phyloP scores from a whole-genome alignment of 2,797 vertebrate genomes.

The Tapera naevia region DNA sequence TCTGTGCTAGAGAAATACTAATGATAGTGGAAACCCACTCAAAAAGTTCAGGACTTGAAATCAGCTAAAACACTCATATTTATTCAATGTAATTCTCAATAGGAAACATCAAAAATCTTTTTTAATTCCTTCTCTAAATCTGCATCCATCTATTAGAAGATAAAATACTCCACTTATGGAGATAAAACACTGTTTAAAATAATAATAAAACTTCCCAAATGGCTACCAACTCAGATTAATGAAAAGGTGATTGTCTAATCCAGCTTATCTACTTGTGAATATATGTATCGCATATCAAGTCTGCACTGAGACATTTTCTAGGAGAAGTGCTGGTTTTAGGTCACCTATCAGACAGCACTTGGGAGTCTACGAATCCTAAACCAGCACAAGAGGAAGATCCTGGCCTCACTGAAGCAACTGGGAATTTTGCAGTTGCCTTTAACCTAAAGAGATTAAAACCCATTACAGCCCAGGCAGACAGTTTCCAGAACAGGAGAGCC shows the following conservation, averaged over 20 bases:
- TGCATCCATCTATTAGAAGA: neutral
- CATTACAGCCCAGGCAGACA: neutral
- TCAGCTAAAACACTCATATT: neutral
- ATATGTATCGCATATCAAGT: rapidly evolving
- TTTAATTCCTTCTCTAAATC: neutral
- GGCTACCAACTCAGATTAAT: neutral
- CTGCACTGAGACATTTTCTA: neutral
- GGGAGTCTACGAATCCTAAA: neutral
- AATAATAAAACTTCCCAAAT: neutral
- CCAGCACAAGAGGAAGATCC: rapidly evolving
- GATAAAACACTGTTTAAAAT: neutral
- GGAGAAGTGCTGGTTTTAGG: neutral
- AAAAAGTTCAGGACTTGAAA: neutral
- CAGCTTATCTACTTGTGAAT: neutral
- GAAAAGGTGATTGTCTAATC: neutral
- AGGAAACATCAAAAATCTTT: neutral
- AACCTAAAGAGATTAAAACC: neutral
- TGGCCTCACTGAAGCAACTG: neutral
- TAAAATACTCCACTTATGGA: neutral
- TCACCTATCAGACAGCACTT: neutral
- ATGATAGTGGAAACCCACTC: neutral
- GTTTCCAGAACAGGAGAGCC: neutral
- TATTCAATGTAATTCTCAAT: neutral
- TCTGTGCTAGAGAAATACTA: neutral
- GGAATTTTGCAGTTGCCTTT: neutral